phyloP scores from a whole-genome alignment of 2,888 invertebrate genomes.

The Argyresthia albistria region DNA sequence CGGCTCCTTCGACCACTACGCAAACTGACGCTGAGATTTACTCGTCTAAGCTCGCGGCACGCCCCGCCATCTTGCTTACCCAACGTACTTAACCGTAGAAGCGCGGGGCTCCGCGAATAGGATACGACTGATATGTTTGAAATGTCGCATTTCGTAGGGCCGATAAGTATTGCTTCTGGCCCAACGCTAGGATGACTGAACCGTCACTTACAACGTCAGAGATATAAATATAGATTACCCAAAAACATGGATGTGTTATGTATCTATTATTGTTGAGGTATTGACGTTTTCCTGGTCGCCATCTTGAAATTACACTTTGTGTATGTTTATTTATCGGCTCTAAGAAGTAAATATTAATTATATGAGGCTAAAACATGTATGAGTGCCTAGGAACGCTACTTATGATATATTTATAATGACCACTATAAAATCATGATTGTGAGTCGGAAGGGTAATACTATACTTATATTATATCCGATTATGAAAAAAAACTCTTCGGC shows the following conservation, averaged over 20 bases:
- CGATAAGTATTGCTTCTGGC: too few relatives aligned
- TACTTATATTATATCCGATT: slow-evolving; percentile 38
- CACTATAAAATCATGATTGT: slow-evolving; percentile 63
- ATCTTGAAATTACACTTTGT: too few relatives aligned
- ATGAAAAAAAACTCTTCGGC: slow-evolving; percentile 36
- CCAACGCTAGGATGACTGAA: too few relatives aligned
- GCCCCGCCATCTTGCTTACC: slow-evolving; percentile 15
- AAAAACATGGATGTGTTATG: too few relatives aligned
- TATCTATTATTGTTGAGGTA: too few relatives aligned
- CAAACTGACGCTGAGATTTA: slow-evolving; percentile 79
- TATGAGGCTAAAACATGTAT: slow-evolving; percentile 51
- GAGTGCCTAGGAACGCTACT: slow-evolving; percentile 68
- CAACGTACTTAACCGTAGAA: slow-evolving; percentile 37
- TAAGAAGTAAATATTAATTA: slow-evolving; percentile 17
- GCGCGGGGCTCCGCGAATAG: neutral
- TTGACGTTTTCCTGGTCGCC: too few relatives aligned
- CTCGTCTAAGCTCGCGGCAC: slow-evolving; percentile 42
- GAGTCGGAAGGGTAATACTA: slow-evolving; percentile 62
- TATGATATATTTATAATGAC: slow-evolving; percentile 65
- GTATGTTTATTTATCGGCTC: too few relatives aligned
- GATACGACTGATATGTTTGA: slow-evolving; percentile 32
- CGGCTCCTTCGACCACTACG: slow-evolving; percentile 97
- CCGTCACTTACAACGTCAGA: too few relatives aligned
- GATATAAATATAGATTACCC: too few relatives aligned
- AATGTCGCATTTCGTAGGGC: too few relatives aligned